Conservation (phyloP, 1,140 invertebrate species). For the Apis laboriosa region DNA sequence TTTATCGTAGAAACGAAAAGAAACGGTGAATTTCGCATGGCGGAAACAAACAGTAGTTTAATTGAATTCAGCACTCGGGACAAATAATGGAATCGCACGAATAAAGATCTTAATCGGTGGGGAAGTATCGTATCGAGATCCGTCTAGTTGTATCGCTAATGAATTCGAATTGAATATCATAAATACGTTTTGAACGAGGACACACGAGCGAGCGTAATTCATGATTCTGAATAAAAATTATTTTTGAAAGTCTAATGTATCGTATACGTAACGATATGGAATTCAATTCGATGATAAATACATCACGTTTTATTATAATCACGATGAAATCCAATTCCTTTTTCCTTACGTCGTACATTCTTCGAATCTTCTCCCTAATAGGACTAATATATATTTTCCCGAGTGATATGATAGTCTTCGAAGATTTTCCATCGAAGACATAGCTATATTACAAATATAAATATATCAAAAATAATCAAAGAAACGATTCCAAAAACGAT, state of each 20-base stretch:
- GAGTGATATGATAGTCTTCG: too few species aligned
- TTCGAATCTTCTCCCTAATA: too few species aligned
- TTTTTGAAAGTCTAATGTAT: neutral
- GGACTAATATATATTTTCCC: too few species aligned
- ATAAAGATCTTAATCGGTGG: slow-evolving; percentile 12
- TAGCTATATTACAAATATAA: too few species aligned
- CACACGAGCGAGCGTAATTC: neutral
- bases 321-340: too few species aligned
- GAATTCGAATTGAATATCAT: slow-evolving; percentile 8
- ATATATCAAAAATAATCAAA: too few species aligned
- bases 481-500: too few species aligned
- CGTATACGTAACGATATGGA: too few species aligned
- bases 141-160: slow-evolving; percentile 3
- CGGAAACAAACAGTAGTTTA: neutral
- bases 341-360: too few species aligned
- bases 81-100: slow-evolving; percentile 6
- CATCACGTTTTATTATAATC: too few species aligned
- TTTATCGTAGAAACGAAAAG: neutral
- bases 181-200: neutral
- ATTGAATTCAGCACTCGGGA: neutral
- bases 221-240: neutral
- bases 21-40: neutral
- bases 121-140: slow-evolving; percentile 3
- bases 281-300: too few species aligned
- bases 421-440: too few species aligned